Base-by-base conservation (phyloP, 2,888 invertebrate genomes). In the Blera fallax region DNA sequence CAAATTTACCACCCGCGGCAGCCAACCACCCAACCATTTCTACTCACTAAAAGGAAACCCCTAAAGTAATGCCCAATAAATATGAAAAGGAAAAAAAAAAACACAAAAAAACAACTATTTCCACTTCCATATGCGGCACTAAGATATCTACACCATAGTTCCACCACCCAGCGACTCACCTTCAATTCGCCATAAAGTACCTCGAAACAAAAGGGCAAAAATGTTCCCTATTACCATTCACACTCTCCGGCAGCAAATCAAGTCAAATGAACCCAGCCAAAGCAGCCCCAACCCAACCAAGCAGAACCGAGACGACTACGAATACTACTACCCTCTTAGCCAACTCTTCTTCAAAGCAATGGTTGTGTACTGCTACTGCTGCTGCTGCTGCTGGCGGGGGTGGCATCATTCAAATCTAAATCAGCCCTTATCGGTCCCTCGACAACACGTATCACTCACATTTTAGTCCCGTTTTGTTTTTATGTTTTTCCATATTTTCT, bases 381-480 rank as follows among this genome's bases (percentile, higher is more conserved):
- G n/a, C n/a, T n/a, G n/a, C n/a, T n/a, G 21, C 58, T 40, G 43
- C 27, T 62, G 14, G 62, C 14, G 58, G 16, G 60, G 85, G 85
- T 72, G 81, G 85, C 81, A 81, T 85, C 81, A 85, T 85, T 85
- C 85, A 87, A 88, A 88, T 87, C 87, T 88, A 89, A 90, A 90
- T 89, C 89, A 88, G 88, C 89, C 87, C 88, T 88, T 90, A 88
- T 89, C 88, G 88, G 87, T 87, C 87, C 88, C 88, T 85, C 87
- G 88, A 87, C 88, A 88, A 87, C 87, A 88, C 87, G 88, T 88
- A 88, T 88, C 88, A 88, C 88, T 89, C 89, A 88, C 88, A 88
- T 88, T 88, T 88, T 79, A 76, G 76, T 73, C 84, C 73, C 79
- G 80, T 84, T 83, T 79, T 87, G 74, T 87, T 87, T 87, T 88